phyloP scores from a whole-genome alignment of 2,888 invertebrate genomes.

The Uloborus plumipes region DNA sequence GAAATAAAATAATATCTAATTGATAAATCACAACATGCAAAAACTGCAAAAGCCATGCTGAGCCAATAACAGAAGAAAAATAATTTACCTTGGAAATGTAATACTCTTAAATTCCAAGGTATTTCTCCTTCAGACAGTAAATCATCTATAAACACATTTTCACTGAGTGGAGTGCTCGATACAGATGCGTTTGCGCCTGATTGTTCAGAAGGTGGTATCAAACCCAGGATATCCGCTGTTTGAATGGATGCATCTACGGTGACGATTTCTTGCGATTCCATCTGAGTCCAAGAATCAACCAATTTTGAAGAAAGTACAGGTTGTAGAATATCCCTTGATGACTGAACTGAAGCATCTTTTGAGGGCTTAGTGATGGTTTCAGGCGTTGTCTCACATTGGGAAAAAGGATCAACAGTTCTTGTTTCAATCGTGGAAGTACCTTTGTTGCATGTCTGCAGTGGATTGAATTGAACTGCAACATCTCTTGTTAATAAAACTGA shows the following conservation, averaged over 20 bases:
- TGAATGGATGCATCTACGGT: slow-evolving; percentile 6
- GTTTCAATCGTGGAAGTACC: slow-evolving; percentile 16
- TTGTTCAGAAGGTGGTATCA: slow-evolving; percentile 3
- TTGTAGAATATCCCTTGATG: no score
- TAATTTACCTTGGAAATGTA: slow-evolving; percentile 21
- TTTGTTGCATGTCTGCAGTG: slow-evolving; percentile 20
- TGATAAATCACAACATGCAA: background rate
- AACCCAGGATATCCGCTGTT: background rate
- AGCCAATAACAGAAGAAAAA: no score
- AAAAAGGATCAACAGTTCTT: background rate
- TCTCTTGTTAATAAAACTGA: slow-evolving; percentile 33
- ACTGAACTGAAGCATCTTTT: slow-evolving; percentile 8
- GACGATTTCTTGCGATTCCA: background rate
- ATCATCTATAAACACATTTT: slow-evolving; percentile 50
- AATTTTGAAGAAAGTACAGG: no score
- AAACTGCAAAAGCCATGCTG: no score
- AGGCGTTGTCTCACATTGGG: slow-evolving; percentile 9
- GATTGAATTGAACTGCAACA: slow-evolving; percentile 38
- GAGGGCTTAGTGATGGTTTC: background rate
- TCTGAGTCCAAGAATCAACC: slow-evolving; percentile 10
- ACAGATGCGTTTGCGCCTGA: slow-evolving; percentile 25
- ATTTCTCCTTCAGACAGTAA: slow-evolving; percentile 48
- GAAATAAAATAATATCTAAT: background rate
- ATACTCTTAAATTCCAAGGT: slow-evolving; percentile 37
- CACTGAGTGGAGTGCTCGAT: slow-evolving; percentile 48